Percentiles rank a stretch among this genome's conserved stretches.
These are phyloP conservation scores for Todiramphus saurophagus DNA, from an alignment of 2,113 vertebrate genomes.

Conservation along the genomic window DNA sequence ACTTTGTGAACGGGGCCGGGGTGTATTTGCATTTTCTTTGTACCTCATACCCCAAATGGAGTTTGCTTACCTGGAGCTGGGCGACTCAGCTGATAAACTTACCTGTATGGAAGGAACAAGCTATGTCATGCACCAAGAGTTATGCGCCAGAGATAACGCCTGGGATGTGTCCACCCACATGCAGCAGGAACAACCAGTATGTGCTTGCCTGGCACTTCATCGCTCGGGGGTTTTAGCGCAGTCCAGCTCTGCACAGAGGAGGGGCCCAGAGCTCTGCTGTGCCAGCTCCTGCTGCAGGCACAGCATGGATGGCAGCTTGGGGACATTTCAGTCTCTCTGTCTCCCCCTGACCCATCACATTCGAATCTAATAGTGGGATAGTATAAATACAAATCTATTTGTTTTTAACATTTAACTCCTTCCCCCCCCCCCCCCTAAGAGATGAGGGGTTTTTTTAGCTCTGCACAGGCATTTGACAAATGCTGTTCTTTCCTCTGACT, in stretches of 20 bases:
- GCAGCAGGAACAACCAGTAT: neutral
- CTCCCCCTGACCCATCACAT: neutral
- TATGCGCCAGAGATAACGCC: neutral
- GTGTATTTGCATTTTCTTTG: neutral
- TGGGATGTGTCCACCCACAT: neutral
- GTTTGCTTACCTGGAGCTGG: neutral
- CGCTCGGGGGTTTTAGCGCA: rapidly evolving
- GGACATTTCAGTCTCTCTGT: neutral
- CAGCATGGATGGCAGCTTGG: rapidly evolving
- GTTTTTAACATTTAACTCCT: neutral
- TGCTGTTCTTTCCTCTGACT: neutral
- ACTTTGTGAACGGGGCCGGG: neutral
- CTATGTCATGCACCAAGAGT: neutral
- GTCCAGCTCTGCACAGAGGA: neutral
- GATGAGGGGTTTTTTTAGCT: neutral
- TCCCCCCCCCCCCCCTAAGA: neutral
- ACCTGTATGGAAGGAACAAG: neutral
- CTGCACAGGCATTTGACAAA: neutral
- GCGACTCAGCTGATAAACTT: neutral
- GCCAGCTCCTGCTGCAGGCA: neutral
- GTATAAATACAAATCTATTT: neutral
- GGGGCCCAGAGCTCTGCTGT: neutral
- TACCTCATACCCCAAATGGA: neutral
- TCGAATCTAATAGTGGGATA: neutral
- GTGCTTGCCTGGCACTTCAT: neutral